Percentiles rank a stretch among this genome's conserved stretches.
Conservation (phyloP, 2,113 vertebrate genomes). For the Oplegnathus fasciatus region DNA sequence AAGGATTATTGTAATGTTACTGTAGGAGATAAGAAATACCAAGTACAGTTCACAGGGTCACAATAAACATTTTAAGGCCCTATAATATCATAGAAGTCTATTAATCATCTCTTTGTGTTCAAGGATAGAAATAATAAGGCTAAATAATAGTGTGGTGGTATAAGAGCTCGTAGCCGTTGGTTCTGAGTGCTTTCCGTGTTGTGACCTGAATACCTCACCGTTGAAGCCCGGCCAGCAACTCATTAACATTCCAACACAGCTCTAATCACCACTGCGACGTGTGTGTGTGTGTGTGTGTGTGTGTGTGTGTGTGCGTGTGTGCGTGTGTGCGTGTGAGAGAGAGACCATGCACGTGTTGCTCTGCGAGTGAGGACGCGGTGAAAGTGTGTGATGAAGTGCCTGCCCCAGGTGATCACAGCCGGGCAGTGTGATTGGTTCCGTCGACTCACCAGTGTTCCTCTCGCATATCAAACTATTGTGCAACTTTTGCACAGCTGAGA, state of each 20-base stretch:
- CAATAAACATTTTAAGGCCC: not conserved
- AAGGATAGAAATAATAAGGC: slow-evolving; percentile 9
- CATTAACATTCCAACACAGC: slow-evolving; percentile 81
- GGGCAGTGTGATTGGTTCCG: slow-evolving; percentile 25
- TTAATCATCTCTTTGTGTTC: slow-evolving; percentile 14
- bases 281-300: slow-evolving; percentile 12
- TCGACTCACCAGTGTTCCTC: not conserved
- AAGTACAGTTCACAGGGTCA: not conserved
- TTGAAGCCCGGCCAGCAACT: slow-evolving; percentile 70
- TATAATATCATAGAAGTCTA: not conserved
- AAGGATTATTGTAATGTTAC: not conserved
- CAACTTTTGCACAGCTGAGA: slow-evolving; percentile 58
- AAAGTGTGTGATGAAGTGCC: slow-evolving; percentile 55
- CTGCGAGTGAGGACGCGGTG: slow-evolving; percentile 10
- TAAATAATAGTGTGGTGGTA: slow-evolving; percentile 44
- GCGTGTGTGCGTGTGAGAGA: slow-evolving; percentile 5
- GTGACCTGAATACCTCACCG: slow-evolving; percentile 78
- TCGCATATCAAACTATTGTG: slow-evolving; percentile 25
- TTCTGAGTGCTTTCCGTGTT: slow-evolving; percentile 69
- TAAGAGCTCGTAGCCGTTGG: slow-evolving; percentile 17
- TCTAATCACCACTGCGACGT: slow-evolving; percentile 65
- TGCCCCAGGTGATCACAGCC: slow-evolving; percentile 57
- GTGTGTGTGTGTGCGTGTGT: slow-evolving; percentile 30
- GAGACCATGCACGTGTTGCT: slow-evolving; percentile 53
- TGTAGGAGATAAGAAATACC: not conserved